phyloP scores from a whole-genome alignment of 2,113 vertebrate species.

The Anhinga anhinga region DNA sequence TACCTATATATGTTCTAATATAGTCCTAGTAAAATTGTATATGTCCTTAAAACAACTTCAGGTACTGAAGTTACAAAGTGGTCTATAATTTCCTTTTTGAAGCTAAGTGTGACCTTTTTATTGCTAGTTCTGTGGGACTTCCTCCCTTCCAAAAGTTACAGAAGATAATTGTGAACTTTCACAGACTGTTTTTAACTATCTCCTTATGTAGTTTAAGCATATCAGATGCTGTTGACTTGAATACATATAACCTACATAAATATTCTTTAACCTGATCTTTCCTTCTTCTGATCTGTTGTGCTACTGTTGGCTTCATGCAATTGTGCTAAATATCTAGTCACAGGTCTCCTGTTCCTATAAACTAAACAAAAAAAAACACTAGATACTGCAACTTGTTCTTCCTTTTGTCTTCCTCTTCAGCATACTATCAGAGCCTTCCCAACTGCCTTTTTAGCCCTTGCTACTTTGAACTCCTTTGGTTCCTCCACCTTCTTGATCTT shows the following conservation, averaged over 20 bases:
- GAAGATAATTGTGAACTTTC: neutral
- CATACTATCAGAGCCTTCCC: neutral
- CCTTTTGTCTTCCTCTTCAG: neutral
- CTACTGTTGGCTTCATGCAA: neutral
- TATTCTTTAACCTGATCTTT: neutral
- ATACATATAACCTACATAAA: neutral
- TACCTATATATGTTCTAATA: neutral
- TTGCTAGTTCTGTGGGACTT: neutral
- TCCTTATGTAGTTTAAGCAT: neutral
- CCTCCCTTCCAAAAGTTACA: neutral
- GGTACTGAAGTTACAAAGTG: neutral
- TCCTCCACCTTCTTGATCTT: neutral
- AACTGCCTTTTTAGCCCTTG: neutral
- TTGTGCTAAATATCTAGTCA: neutral
- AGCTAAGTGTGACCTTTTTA: neutral
- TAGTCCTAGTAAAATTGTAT: neutral
- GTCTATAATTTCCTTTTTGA: neutral
- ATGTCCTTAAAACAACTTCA: neutral
- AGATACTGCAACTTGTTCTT: neutral
- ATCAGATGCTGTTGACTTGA: neutral
- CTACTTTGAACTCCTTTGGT: neutral
- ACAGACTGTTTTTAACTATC: neutral
- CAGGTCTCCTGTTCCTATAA: neutral
- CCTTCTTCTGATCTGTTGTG: neutral
- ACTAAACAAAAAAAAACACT: neutral